Percentiles rank a stretch among this genome's conserved stretches.
Evolutionary conservation across 1,140 invertebrate species (phyloP).

Genomic region (Plodia interpunctella): DNA sequence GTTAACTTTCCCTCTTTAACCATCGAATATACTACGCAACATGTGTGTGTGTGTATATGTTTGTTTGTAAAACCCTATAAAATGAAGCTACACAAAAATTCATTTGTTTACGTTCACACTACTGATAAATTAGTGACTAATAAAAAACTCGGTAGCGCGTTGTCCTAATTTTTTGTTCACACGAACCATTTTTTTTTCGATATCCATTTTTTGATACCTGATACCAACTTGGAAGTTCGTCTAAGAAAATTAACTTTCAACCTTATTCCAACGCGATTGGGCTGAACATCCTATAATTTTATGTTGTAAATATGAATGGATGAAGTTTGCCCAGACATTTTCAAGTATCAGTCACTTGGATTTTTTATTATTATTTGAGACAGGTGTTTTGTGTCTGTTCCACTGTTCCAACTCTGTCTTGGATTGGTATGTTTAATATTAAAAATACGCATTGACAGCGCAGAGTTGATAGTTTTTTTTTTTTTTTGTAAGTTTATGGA

Average conservation of each 20-base stretch:
- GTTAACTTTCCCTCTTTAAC: too few species aligned
- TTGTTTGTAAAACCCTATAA: too few species aligned
- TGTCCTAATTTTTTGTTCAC: constrained; percentile 11
- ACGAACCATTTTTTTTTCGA: constrained; percentile 24
- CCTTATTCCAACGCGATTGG: background rate
- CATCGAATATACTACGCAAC: too few species aligned
- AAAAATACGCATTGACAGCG: background rate
- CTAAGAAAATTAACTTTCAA: background rate
- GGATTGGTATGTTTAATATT: background rate
- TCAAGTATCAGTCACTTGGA: constrained; percentile 2
- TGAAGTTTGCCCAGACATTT: background rate
- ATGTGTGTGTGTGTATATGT: too few species aligned
- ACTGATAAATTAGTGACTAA: constrained; percentile 23
- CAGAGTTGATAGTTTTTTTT: background rate
- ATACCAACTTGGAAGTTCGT: background rate
- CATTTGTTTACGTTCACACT: constrained; percentile 14
- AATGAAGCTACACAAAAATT: background rate
- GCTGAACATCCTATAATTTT: background rate
- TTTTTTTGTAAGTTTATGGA: background rate
- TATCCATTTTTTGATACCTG: constrained; percentile 8
- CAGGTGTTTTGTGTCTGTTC: constrained; percentile 9
- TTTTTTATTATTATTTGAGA: background rate
- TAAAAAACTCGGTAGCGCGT: constrained; percentile 11
- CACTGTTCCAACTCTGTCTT: background rate
- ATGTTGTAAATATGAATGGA: background rate